Conservation (phyloP, 2,888 invertebrate genomes). For the Hedychridium roseum region DNA sequence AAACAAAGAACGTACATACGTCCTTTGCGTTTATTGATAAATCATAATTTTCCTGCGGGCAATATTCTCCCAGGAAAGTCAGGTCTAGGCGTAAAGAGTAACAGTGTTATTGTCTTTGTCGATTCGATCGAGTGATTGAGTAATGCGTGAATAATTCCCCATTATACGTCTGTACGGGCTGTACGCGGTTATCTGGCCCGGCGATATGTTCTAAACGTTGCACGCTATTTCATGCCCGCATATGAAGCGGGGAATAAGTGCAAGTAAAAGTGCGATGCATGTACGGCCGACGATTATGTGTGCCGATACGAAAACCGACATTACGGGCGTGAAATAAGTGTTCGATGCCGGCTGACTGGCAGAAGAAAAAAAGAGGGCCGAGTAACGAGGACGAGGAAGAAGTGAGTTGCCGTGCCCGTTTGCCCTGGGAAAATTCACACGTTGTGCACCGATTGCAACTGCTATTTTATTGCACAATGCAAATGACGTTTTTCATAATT, state of each 20-base stretch:
- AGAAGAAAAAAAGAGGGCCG: slow-evolving; percentile 2
- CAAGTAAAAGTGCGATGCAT: slow-evolving; percentile 14
- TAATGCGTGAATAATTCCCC: slow-evolving; percentile 35
- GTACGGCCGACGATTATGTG: slow-evolving; percentile 7
- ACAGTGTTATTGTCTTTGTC: slow-evolving; percentile 21
- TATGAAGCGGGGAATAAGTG: slow-evolving; percentile 12
- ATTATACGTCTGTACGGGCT: slow-evolving; percentile 23
- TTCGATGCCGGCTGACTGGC: slow-evolving; percentile 3
- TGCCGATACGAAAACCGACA: slow-evolving; percentile 18
- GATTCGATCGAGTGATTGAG: slow-evolving; percentile 29
- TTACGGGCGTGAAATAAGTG: slow-evolving; percentile 6
- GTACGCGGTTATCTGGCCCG: slow-evolving; percentile 6
- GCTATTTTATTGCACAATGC: too few relatives aligned
- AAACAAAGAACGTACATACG: too few relatives aligned
- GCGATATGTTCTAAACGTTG: neutral
- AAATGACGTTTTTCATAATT: too few relatives aligned
- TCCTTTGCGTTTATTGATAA: too few relatives aligned
- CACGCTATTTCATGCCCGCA: slow-evolving; percentile 1
- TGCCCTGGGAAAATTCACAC: too few relatives aligned
- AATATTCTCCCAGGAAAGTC: too few relatives aligned
- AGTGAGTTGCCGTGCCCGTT: neutral
- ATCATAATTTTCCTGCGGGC: too few relatives aligned
- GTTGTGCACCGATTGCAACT: too few relatives aligned
- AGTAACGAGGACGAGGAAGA: neutral
- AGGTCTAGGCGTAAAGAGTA: too few relatives aligned